Percentiles rank a stretch among this genome's conserved stretches.
These are phyloP conservation scores for Plusia festucae DNA, from an alignment of 2,888 invertebrate genomes.

Conservation along the genomic window DNA sequence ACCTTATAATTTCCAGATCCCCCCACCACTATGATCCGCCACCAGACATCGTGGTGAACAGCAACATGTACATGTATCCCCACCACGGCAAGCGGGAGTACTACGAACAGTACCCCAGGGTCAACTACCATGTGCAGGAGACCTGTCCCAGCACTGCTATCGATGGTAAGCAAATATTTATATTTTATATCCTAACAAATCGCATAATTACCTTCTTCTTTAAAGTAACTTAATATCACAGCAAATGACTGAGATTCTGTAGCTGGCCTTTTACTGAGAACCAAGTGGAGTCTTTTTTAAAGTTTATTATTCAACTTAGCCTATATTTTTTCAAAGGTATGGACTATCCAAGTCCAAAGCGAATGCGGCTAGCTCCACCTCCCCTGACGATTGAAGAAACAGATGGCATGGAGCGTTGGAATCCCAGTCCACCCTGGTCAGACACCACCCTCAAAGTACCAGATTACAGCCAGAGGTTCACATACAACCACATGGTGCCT, in stretches of 20 bases:
- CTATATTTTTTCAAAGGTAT: conserved; percentile 64
- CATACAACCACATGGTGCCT: conserved; percentile 93
- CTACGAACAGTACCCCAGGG: conserved; percentile 82
- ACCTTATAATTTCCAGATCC: conserved; percentile 70
- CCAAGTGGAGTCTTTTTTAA: no score
- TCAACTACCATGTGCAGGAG: conserved; percentile 74
- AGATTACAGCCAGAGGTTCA: conserved; percentile 94
- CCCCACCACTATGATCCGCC: conserved; percentile 83
- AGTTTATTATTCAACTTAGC: no score
- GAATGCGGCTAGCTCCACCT: conserved; percentile 77
- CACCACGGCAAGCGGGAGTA: conserved; percentile 81
- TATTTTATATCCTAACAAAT: no score
- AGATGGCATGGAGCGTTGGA: conserved; percentile 95
- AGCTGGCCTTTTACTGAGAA: no score
- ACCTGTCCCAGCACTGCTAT: conserved; percentile 73
- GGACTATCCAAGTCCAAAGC: conserved; percentile 81
- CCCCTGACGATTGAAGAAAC: conserved; percentile 84
- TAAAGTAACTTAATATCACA: no score
- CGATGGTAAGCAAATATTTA: no score
- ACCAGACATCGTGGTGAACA: conserved; percentile 80
- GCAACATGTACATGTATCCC: conserved; percentile 84
- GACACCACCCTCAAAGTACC: conserved; percentile 94
- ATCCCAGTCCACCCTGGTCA: conserved; percentile 96
- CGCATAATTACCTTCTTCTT: no score
- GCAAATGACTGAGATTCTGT: no score